phyloP scores from a whole-genome alignment of 2,113 vertebrate genomes.

The Oryzias woworae region DNA sequence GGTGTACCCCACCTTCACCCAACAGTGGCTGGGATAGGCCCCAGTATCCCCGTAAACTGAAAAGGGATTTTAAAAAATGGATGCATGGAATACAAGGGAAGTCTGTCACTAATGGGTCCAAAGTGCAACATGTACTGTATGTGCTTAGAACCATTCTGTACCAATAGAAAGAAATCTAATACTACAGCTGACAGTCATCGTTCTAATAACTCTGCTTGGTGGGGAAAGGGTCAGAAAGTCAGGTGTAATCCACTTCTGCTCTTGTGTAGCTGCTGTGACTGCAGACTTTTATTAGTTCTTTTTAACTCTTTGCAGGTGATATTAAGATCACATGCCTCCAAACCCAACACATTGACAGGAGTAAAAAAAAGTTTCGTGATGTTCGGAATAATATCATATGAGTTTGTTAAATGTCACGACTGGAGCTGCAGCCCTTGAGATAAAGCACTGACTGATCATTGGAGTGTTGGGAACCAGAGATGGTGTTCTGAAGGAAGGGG shows the following conservation, averaged over 20 bases:
- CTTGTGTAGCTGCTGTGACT: constrained; percentile 39
- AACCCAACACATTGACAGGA: constrained; percentile 34
- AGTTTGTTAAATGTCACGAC: constrained; percentile 53
- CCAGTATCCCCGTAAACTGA: too few relatives aligned
- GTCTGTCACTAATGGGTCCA: too few relatives aligned
- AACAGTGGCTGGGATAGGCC: too few relatives aligned
- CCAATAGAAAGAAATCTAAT: too few relatives aligned
- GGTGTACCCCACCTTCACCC: too few relatives aligned
- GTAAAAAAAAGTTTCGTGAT: constrained; percentile 49
- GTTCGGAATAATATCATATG: constrained; percentile 40
- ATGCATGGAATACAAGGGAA: too few relatives aligned
- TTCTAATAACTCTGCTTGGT: constrained; percentile 16
- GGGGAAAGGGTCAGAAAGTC: constrained; percentile 20
- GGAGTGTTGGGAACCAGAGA: constrained; percentile 35
- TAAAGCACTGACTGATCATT: constrained; percentile 38
- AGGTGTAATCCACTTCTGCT: constrained; percentile 31
- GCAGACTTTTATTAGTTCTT: constrained; percentile 62
- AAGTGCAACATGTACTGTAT: too few relatives aligned
- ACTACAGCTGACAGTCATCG: constrained; percentile 11
- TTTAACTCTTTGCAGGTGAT: constrained; percentile 49
- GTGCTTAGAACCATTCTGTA: too few relatives aligned
- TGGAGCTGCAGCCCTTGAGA: constrained; percentile 36
- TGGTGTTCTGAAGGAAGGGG: constrained; percentile 24
- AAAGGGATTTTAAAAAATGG: too few relatives aligned
- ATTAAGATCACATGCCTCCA: constrained; percentile 54